Percentiles rank a stretch among this genome's conserved stretches.
Conservation (phyloP, 2,113 vertebrate genomes). For the Sinocyclocheilus anophthalmus region DNA sequence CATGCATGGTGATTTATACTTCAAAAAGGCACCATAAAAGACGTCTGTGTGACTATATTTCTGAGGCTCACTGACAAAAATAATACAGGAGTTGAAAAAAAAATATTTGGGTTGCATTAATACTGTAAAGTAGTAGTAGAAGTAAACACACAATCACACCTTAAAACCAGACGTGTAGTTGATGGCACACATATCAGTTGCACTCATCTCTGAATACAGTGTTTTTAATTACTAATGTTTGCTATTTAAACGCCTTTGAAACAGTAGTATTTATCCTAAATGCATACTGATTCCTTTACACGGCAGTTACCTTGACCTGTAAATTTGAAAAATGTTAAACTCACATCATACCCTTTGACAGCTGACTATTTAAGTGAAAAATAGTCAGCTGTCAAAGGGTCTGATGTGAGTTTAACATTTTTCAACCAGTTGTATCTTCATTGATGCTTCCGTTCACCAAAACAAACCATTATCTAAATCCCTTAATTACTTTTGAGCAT, state of each 20-base stretch:
- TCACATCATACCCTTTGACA: too few relatives aligned
- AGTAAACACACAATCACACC: not conserved
- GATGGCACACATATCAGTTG: too few relatives aligned
- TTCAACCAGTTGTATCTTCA: not conserved
- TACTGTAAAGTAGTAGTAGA: not conserved
- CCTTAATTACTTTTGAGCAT: not conserved
- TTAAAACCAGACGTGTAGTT: not conserved
- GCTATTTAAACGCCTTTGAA: too few relatives aligned
- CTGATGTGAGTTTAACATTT: too few relatives aligned
- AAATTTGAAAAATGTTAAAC: too few relatives aligned
- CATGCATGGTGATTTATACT: not conserved
- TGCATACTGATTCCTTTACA: too few relatives aligned
- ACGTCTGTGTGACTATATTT: not conserved
- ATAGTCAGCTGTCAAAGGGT: too few relatives aligned
- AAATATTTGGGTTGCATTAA: not conserved
- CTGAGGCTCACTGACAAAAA: not conserved
- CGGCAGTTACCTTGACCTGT: too few relatives aligned
- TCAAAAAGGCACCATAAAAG: not conserved
- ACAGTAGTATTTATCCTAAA: too few relatives aligned
- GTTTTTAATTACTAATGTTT: too few relatives aligned
- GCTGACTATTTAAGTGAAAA: too few relatives aligned
- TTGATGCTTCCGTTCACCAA: not conserved
- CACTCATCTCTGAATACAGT: too few relatives aligned
- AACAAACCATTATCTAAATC: not conserved
- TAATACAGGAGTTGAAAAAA: not conserved